Conservation (phyloP, 2,797 vertebrate species). For the Pempheris klunzingeri region DNA sequence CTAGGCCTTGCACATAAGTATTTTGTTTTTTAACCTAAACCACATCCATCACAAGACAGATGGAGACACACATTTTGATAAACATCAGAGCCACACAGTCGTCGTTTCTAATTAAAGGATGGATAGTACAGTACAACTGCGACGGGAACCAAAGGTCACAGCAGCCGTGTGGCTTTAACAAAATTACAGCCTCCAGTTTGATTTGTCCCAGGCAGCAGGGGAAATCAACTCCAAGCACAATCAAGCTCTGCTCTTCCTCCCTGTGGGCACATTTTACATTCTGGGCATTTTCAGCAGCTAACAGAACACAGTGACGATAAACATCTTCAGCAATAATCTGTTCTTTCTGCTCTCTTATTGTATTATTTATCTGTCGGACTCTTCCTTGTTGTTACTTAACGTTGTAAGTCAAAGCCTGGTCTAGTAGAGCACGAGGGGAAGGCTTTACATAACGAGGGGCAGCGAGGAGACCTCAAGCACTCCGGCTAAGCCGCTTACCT, state of each 20-base stretch:
- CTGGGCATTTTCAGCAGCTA: background rate
- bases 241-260: background rate
- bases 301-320: background rate
- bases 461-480: constrained; percentile 10
- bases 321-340: background rate
- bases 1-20: background rate
- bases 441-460: constrained; percentile 27
- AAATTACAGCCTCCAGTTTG: constrained; percentile 54
- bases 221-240: background rate
- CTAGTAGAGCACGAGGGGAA: background rate
- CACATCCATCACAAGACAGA: too few relatives aligned
- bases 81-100: background rate
- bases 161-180: constrained; percentile 20
- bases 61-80: background rate
- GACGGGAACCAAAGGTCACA: constrained; percentile 28
- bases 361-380: background rate
- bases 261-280: background rate
- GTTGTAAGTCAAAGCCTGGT: constrained; percentile 25
- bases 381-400: constrained; percentile 1
- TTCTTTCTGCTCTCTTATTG: background rate
- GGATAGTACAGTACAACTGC: background rate
- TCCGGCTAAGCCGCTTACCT: constrained; percentile 82
- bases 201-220: constrained; percentile 4
- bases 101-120: constrained; percentile 36
- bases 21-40: background rate